These are phyloP conservation scores for Kryphioiulus occultus DNA, from an alignment of 2,888 invertebrate genomes.

Conservation along the genomic window DNA sequence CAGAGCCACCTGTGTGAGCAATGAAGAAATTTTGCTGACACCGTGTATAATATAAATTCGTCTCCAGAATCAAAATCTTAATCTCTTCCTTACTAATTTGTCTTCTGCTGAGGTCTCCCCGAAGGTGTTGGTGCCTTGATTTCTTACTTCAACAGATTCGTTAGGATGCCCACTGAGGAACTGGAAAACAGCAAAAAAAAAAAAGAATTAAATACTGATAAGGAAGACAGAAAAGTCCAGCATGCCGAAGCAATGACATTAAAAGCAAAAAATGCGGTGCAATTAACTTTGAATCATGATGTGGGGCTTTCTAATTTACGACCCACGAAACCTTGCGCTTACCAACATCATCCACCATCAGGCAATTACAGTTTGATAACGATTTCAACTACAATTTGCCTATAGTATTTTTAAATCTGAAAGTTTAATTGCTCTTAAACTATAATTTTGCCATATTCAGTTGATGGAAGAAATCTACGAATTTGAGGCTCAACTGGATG, in stretches of 20 bases:
- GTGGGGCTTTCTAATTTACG: neutral
- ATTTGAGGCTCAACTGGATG: too few species aligned
- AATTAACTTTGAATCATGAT: neutral
- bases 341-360: too few species aligned
- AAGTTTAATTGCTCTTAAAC: too few species aligned
- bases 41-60: neutral
- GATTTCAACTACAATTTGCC: too few species aligned
- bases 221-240: neutral
- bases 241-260: neutral
- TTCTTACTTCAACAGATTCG: slow-evolving; percentile 25
- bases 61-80: neutral
- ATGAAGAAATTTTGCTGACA: neutral
- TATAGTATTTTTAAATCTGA: too few species aligned
- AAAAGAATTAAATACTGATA: neutral
- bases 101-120: slow-evolving; percentile 47
- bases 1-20: slow-evolving; percentile 33
- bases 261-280: neutral
- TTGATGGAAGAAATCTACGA: too few species aligned
- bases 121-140: slow-evolving; percentile 42
- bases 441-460: too few species aligned
- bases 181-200: slow-evolving; percentile 30
- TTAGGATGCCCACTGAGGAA: slow-evolving; percentile 50
- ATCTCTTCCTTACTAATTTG: slow-evolving; percentile 45
- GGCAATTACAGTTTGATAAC: too few species aligned
- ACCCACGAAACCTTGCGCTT: neutral